phyloP scores from a whole-genome alignment of 2,888 invertebrate species.

The Sminthurides aquaticus region DNA sequence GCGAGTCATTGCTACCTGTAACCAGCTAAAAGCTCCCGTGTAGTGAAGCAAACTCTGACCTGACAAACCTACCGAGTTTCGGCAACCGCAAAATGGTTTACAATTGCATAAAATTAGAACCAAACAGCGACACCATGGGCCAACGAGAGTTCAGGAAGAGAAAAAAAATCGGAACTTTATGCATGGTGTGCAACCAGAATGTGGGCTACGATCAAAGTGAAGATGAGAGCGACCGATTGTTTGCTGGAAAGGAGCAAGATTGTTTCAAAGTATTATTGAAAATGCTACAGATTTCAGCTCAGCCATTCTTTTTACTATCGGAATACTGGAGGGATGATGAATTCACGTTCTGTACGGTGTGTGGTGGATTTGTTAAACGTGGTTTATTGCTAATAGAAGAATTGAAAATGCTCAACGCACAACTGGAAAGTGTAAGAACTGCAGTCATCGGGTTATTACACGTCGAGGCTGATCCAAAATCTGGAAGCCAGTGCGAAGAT shows the following conservation, averaged over 20 bases:
- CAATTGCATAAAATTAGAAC: no score
- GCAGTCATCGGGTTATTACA: not conserved
- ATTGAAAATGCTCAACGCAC: not conserved
- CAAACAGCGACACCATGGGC: no score
- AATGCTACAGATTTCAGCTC: not conserved
- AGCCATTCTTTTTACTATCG: not conserved
- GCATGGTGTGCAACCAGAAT: no score
- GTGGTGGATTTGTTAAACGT: not conserved
- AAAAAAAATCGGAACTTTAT: no score
- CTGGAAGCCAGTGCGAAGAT: not conserved
- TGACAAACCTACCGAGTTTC: no score
- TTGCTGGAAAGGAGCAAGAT: not conserved
- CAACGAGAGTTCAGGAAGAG: no score
- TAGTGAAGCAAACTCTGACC: no score
- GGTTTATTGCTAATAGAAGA: not conserved
- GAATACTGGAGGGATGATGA: not conserved
- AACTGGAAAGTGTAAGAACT: not conserved
- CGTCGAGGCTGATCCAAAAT: not conserved
- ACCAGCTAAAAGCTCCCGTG: no score
- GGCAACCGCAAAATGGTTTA: no score
- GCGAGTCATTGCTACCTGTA: no score
- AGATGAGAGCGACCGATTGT: no score
- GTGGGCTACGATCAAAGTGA: no score
- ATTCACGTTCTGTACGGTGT: not conserved
- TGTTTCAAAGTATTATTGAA: not conserved